Percentiles rank a stretch among this genome's conserved stretches.
phyloP scores from a whole-genome alignment of 1,140 invertebrate genomes.

The Eriosoma lanigerum region DNA sequence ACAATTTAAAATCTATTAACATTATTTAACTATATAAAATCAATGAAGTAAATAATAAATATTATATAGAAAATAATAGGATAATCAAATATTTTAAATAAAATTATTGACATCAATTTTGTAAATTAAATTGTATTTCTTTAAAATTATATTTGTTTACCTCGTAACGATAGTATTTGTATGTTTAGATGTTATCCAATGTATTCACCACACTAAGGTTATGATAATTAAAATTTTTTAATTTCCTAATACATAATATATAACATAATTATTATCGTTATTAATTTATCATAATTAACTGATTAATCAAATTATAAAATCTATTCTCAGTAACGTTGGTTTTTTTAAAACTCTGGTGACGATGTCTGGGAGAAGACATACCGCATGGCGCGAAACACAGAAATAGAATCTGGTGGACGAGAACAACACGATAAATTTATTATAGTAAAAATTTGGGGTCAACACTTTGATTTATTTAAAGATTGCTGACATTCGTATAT shows the following conservation, averaged over 20 bases:
- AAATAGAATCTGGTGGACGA: slow-evolving; percentile 48
- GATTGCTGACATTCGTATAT: slow-evolving; percentile 25
- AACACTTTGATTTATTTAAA: slow-evolving; percentile 45
- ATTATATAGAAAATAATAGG: too few species aligned
- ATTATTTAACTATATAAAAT: too few species aligned
- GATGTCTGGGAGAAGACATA: slow-evolving; percentile 40
- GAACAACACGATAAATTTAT: slow-evolving; percentile 49
- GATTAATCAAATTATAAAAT: slow-evolving; percentile 19
- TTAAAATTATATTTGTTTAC: background rate
- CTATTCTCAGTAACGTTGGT: background rate
- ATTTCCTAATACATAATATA: background rate
- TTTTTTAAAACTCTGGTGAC: background rate
- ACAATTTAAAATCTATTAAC: too few species aligned
- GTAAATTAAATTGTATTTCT: background rate
- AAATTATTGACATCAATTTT: too few species aligned
- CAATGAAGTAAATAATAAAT: too few species aligned
- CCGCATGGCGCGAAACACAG: slow-evolving; percentile 37
- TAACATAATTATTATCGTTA: background rate
- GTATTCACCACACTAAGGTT: background rate
- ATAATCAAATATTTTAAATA: too few species aligned
- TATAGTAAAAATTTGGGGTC: slow-evolving; percentile 50
- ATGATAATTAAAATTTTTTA: background rate
- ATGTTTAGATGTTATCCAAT: background rate
- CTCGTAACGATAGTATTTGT: background rate
- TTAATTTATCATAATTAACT: slow-evolving; percentile 5